Evolutionary conservation across 2,888 invertebrate species (phyloP), one percentile per base, ranked within the genome.

Genomic region (Deroplatys truncata): DNA sequence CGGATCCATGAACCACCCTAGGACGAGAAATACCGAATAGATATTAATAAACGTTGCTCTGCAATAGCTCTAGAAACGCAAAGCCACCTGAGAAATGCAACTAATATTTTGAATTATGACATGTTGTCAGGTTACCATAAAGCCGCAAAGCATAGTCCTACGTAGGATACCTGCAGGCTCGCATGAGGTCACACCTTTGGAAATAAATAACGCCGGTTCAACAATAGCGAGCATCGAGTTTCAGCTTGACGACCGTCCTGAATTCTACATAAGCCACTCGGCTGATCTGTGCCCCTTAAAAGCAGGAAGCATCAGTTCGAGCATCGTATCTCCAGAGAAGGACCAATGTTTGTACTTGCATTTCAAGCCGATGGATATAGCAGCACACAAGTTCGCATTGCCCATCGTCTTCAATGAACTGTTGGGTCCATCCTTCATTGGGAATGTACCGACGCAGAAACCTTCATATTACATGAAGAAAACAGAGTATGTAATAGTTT

Each of bases 381-480:
- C 93, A 91, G 95, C 95, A 90, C 95, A 95, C 91, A 94, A 94
- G 88, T 95, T 96, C 92, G 95, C 93, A 91, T 93, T 96, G 88
- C 96, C 96, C 0, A 94, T 95, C 90, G 93, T 95, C 91, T 93
- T 96, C 28, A 96, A 96, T 91, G 94, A 93, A 88, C 92, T 96
- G 84, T 91, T 96, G 86, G 96, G 96, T 0, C 96, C 96, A 13
- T 94, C 95, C 9, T 91, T 93, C 91, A 86, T 92, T 90, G 93
- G 91, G 91, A 93, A 91, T 84, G 92, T 90, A 0, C 91, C 91
- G n/a, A 91, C 92, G 2, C 88, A 89, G 20, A 91, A 89, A 88
- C 90, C 92, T 0, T 82, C 28, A 0, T 90, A 91, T 35, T 92
- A 91, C 88, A 82, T 92, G 28, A 90, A 25, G 84, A 28, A 28